Base-by-base conservation (phyloP, 2,113 vertebrate species). In the Trinectes maculatus region DNA sequence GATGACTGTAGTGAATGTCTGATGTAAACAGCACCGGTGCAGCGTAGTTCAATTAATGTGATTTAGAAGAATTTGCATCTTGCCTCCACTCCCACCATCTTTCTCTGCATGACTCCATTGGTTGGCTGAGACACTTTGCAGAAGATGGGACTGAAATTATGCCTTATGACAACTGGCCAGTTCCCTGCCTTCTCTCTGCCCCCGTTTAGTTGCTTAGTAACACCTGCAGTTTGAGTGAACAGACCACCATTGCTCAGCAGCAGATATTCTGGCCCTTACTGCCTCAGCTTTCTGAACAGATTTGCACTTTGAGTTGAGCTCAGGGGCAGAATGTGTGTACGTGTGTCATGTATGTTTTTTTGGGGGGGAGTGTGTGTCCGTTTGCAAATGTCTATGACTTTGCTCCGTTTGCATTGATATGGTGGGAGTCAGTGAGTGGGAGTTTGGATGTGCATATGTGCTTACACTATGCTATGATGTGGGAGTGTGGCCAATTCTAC, bases 161-260 rank as follows among this genome's bases (percentile, higher is more conserved):
- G 78, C 74, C 54, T 87, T 80, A 85, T 87, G 83, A 90, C 87
- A 84, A 79, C 74, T 68, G 64, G 76, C 87, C 89, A 89, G 82
- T 90, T 91, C 84, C 72, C 80, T 82, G 76, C 83, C 87, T 88
- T 82, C 82, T 85, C 68, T 63, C 73, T 80, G 85, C 83, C 87
- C 89, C 75, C 80, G 64, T 91, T 88, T 88, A 87, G 91, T 93
- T 93, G 92, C 92, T 91, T 91, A 89, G 92, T 92, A 94, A 93
- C 93, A 92, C 90, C 91, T 93, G 85, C 86, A 81, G 77, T 79
- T 88, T 85, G 79, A 86, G 87, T 63, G 86, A 85, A 77, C 69
- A 37, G 89, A 69, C 84, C 73, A 79, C 79, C 77, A 79, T 74
- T 71, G 77, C 78, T 80, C 80, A 82, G 85, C 79, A 74, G 73